A percentile compares a stretch with the other conserved stretches of the same genome.
Evolutionary conservation across 2,888 invertebrate genomes (phyloP).

Genomic region (Busseola fusca): DNA sequence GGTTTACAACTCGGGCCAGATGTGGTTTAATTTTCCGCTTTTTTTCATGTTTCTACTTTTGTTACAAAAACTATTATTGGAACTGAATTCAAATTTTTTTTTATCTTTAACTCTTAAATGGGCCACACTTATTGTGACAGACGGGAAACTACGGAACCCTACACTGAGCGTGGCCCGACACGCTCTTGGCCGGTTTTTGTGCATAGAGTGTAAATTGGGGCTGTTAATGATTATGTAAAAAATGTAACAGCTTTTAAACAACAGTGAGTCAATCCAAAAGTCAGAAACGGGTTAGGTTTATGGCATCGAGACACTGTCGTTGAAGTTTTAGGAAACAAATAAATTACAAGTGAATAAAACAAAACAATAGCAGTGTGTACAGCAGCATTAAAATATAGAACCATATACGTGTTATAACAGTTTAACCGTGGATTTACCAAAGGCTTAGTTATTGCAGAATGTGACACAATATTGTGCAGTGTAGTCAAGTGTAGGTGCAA

Average conservation of each 20-base stretch:
- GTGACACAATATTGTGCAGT: slow-evolving; percentile 43
- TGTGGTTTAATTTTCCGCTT: too few species aligned
- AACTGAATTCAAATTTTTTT: too few species aligned
- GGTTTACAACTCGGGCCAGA: not conserved
- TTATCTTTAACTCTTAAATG: too few species aligned
- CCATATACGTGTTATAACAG: slow-evolving; percentile 8
- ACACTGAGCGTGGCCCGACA: too few species aligned
- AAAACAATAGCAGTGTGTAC: not conserved
- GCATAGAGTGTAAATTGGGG: not conserved
- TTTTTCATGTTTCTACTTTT: too few species aligned
- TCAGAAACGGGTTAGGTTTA: rapidly evolving
- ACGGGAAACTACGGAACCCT: too few species aligned
- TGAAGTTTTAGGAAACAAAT: not conserved
- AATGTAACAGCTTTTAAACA: not conserved
- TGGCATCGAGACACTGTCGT: too few species aligned
- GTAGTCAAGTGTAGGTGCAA: slow-evolving; percentile 35
- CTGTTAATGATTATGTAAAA: not conserved
- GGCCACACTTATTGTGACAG: too few species aligned
- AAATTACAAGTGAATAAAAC: not conserved
- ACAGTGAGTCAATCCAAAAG: not conserved
- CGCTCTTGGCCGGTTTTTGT: too few species aligned
- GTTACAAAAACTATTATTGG: too few species aligned
- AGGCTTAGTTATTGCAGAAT: slow-evolving; percentile 38
- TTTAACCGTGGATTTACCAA: slow-evolving; percentile 7
- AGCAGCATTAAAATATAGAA: slow-evolving; percentile 4